Percentiles rank a stretch among this genome's conserved stretches.
These are phyloP conservation scores for Tricholauxania praeusta DNA, from an alignment of 2,888 invertebrate species.

Conservation along the genomic window DNA sequence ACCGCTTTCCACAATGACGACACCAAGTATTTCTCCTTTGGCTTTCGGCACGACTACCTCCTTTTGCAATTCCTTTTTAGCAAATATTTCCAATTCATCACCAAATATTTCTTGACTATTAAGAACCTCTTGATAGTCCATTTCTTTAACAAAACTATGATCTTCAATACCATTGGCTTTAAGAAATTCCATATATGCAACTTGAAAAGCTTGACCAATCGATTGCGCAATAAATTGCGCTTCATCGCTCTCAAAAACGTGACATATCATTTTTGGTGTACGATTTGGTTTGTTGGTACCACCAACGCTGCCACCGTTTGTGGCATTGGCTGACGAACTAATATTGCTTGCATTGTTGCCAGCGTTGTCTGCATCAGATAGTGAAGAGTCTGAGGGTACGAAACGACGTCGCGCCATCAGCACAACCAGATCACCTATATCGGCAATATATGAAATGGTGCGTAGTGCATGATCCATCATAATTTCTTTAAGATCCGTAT, in stretches of 20 bases:
- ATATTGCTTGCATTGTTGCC: conserved; percentile 38
- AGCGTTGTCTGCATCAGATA: conserved; percentile 23
- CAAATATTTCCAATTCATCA: conserved; percentile 98
- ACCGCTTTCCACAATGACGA: conserved; percentile 99
- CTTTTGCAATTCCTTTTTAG: conserved; percentile 97
- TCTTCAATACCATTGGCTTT: conserved; percentile 99
- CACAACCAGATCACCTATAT: conserved; percentile 98
- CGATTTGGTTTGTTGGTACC: conserved; percentile 74
- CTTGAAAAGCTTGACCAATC: conserved; percentile 99
- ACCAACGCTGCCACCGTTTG: conserved; percentile 9
- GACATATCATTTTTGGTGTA: conserved; percentile 98
- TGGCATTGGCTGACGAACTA: conserved; percentile 42
- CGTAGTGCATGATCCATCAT: conserved; percentile 99
- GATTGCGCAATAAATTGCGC: conserved; percentile 99
- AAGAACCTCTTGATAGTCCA: conserved; percentile 99
- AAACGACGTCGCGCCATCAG: conserved; percentile 96
- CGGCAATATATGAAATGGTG: conserved; percentile 99
- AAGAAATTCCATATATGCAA: conserved; percentile 99
- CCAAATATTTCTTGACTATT: conserved; percentile 99
- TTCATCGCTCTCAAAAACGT: conserved; percentile 99
- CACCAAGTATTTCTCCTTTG: conserved; percentile 97
- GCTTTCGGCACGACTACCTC: conserved; percentile 99
- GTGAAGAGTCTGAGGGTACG: conserved; percentile 82
- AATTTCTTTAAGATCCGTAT: conserved; percentile 98
- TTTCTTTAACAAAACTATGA: conserved; percentile 98